Percentiles rank a stretch among this genome's conserved stretches.
These are phyloP conservation scores for Opisthocomus hoazin DNA, from an alignment of 2,113 vertebrate genomes.

Conservation along the genomic window DNA sequence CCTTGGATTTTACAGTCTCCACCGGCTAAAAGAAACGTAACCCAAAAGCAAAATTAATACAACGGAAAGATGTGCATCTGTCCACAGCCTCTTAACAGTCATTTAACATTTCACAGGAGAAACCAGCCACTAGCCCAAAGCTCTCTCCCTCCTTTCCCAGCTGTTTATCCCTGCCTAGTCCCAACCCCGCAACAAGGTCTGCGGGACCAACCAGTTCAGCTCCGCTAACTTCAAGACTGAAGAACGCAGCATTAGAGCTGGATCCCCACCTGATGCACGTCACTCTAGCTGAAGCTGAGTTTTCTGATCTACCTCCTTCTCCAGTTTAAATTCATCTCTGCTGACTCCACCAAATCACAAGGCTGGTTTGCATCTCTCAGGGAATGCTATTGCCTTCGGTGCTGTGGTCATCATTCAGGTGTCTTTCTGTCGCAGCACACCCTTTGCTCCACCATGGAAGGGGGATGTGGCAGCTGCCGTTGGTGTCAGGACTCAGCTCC, in stretches of 20 bases:
- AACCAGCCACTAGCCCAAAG: neutral
- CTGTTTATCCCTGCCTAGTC: neutral
- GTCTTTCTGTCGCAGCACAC: rapidly evolving
- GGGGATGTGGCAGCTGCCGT: rapidly evolving
- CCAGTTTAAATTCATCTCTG: neutral
- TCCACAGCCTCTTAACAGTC: neutral
- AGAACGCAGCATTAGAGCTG: neutral
- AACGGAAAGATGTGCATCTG: neutral
- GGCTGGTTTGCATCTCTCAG: rapidly evolving
- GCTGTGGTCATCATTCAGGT: rapidly evolving
- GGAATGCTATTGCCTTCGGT: rapidly evolving
- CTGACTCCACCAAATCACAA: rapidly evolving
- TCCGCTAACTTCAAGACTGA: neutral
- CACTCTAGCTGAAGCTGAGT: neutral
- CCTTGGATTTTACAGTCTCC: neutral
- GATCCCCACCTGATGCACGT: neutral
- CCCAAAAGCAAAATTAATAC: neutral
- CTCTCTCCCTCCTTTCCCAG: neutral
- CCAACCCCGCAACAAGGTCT: neutral
- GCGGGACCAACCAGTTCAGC: neutral
- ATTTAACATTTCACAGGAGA: neutral
- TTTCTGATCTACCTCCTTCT: neutral
- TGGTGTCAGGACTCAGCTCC: neutral
- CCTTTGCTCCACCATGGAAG: neutral
- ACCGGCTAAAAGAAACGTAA: neutral